Evolutionary conservation across 2,113 vertebrate genomes (phyloP).

Genomic region (Megaceryle maxima): DNA sequence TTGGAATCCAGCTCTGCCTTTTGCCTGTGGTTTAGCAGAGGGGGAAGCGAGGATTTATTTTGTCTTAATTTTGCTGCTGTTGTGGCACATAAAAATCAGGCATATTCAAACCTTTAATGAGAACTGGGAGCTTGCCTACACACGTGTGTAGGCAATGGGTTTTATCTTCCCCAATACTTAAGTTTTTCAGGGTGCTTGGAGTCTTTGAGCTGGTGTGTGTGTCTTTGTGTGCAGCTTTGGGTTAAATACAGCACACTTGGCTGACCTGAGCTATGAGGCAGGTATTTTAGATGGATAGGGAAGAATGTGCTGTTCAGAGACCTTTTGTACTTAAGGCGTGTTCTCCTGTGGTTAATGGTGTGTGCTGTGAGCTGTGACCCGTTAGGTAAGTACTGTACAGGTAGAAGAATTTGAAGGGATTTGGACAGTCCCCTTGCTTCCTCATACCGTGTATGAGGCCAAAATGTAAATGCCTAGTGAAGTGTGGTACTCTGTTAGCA

Average conservation of each 20-base stretch:
- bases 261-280: neutral
- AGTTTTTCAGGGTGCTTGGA: too few species aligned
- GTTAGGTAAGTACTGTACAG: neutral
- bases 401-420: neutral
- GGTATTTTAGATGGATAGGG: neutral
- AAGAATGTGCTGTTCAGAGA: conserved; percentile 5
- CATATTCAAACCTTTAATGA: neutral
- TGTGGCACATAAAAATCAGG: neutral
- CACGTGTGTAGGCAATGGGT: neutral
- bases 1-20: neutral
- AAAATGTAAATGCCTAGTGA: neutral
- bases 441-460: neutral
- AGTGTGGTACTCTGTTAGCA: too few species aligned
- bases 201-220: neutral
- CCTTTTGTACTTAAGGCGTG: neutral
- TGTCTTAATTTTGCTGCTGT: neutral
- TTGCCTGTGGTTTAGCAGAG: neutral
- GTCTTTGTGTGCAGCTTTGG: neutral
- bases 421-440: neutral
- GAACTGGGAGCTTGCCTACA: neutral
- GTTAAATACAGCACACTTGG: neutral
- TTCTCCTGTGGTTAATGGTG: neutral
- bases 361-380: neutral
- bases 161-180: neutral
- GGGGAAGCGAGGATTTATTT: neutral